Evolutionary conservation across 2,888 invertebrate genomes (phyloP).

Genomic region (Bursaphelenchus okinawaensis): DNA sequence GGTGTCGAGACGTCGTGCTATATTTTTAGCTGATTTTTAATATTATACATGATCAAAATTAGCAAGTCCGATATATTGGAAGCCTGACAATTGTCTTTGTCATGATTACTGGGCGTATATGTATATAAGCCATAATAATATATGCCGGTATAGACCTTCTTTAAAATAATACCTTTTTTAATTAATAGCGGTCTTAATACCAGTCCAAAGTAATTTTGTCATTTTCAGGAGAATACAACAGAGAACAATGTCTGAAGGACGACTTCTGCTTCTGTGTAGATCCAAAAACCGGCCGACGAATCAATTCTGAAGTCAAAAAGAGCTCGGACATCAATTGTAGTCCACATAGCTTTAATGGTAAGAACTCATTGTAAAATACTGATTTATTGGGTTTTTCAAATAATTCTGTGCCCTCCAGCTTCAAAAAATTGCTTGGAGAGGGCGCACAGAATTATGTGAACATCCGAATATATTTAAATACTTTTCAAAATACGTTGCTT

Average conservation of each 20-base stretch:
- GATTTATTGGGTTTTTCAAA: no score
- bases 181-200: background rate
- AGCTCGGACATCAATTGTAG: background rate
- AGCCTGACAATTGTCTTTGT: no score
- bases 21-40: no score
- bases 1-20: no score
- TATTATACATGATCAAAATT: no score
- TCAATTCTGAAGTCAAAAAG: slow-evolving; percentile 4
- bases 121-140: background rate
- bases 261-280: slow-evolving; percentile 20
- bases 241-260: slow-evolving; percentile 15
- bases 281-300: slow-evolving; percentile 15
- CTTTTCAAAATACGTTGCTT: no score
- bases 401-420: no score
- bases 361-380: no score
- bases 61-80: no score
- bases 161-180: background rate
- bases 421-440: no score
- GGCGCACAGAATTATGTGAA: background rate
- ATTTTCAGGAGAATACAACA: slow-evolving; percentile 18
- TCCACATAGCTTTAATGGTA: background rate
- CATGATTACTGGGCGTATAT: no score
- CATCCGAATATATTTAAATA: no score
- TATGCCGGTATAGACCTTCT: background rate
- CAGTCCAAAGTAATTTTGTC: background rate